Percentiles rank a stretch among this genome's conserved stretches.
phyloP scores from a whole-genome alignment of 2,888 invertebrate species.

The Craniophora ligustri region DNA sequence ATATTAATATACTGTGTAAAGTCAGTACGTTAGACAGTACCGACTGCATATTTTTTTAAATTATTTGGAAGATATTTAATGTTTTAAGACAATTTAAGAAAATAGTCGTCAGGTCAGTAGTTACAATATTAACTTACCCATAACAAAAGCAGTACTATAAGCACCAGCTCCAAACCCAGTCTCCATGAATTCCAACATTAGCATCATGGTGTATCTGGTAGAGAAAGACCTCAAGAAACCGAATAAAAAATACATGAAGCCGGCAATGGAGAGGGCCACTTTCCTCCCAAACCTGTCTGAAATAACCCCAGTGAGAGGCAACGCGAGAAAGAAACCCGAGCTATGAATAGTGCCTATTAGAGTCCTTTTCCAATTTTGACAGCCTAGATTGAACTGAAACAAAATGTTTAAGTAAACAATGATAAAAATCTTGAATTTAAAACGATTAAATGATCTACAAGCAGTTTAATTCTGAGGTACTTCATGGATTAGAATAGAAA shows the following conservation, averaged over 20 bases:
- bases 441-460: no score
- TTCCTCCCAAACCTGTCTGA: conserved; percentile 93
- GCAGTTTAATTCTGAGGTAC: no score
- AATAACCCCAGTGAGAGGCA: conserved; percentile 91
- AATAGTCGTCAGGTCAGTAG: no score
- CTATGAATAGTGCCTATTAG: conserved; percentile 92
- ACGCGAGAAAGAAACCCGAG: conserved; percentile 91
- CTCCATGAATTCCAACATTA: conserved; percentile 88
- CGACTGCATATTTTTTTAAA: no score
- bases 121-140: conserved; percentile 80
- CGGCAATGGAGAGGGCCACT: conserved; percentile 87
- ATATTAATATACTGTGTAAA: no score
- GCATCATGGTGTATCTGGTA: conserved; percentile 86
- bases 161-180: conserved; percentile 88
- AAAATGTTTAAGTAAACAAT: conserved; percentile 19
- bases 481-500: no score
- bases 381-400: conserved; percentile 90
- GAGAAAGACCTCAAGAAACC: conserved; percentile 89
- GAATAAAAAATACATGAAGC: conserved; percentile 85
- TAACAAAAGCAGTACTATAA: conserved; percentile 89
- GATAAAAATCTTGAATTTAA: no score
- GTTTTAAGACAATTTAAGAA: no score
- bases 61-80: no score
- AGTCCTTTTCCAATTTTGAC: conserved; percentile 92
- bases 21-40: no score